phyloP scores from a whole-genome alignment of 1,140 invertebrate species.

The Reticulitermes speratus region DNA sequence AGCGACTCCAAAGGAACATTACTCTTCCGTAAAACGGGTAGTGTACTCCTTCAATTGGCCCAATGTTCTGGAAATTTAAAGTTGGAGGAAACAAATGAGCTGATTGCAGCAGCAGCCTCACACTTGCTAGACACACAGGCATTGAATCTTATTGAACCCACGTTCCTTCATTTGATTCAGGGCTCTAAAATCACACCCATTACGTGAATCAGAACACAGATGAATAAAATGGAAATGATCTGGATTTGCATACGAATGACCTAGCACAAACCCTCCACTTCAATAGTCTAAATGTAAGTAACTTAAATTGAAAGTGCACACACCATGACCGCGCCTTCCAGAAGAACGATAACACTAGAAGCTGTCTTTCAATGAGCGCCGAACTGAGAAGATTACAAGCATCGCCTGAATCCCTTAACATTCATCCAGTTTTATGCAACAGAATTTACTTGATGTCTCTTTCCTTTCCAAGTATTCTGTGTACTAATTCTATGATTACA shows the following conservation, averaged over 20 bases:
- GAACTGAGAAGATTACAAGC: too few species aligned
- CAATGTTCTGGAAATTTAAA: background rate
- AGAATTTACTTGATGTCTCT: too few species aligned
- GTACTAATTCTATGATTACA: too few species aligned
- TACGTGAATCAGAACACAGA: background rate
- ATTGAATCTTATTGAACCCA: background rate
- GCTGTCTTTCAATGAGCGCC: too few species aligned
- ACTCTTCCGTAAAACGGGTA: too few species aligned
- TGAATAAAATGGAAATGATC: conserved; percentile 14
- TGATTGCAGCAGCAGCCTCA: background rate
- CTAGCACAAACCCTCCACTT: background rate
- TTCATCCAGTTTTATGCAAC: too few species aligned
- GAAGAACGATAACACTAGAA: background rate
- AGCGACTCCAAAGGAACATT: too few species aligned
- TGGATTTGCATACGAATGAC: background rate
- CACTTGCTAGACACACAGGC: background rate
- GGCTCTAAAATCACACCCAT: background rate
- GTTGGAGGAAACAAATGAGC: background rate
- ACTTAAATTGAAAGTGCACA: conserved; percentile 2
- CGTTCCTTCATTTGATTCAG: background rate
- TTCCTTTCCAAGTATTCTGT: too few species aligned
- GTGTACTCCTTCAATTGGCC: too few species aligned
- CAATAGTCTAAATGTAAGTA: background rate
- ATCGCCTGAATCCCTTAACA: too few species aligned
- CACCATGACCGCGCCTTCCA: background rate